Percentiles rank a stretch among this genome's conserved stretches.
Conservation (phyloP, 2,888 invertebrate species). For the Melanargia galathea region DNA sequence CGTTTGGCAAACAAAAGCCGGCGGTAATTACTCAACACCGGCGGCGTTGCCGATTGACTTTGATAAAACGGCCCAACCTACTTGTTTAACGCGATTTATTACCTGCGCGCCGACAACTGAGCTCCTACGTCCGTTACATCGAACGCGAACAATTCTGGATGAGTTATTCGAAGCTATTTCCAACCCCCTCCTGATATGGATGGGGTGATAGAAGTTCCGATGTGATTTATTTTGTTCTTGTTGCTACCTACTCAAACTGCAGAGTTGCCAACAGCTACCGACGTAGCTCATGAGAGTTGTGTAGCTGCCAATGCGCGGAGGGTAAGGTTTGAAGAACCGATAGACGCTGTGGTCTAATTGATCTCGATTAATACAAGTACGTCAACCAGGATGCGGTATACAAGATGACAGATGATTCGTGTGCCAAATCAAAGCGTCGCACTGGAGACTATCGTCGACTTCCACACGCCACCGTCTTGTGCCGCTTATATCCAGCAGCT, state of each 20-base stretch:
- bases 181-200: slow-evolving; percentile 1
- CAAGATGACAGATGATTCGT: too few species aligned
- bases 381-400: too few species aligned
- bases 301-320: too few species aligned
- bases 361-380: too few species aligned
- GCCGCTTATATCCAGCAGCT: too few species aligned
- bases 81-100: slow-evolving; percentile 81
- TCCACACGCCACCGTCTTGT: too few species aligned
- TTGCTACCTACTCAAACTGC: neutral
- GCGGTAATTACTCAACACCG: slow-evolving; percentile 72
- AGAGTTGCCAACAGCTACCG: too few species aligned
- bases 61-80: slow-evolving; percentile 81
- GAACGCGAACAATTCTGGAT: slow-evolving; percentile 48
- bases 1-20: slow-evolving; percentile 44
- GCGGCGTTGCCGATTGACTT: slow-evolving; percentile 79
- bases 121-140: slow-evolving; percentile 54
- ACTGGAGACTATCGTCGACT: too few species aligned
- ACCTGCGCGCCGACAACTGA: slow-evolving; percentile 72
- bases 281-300: too few species aligned
- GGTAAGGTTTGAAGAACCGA: too few species aligned
- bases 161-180: slow-evolving; percentile 36
- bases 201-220: slow-evolving; percentile 9
- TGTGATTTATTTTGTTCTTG: slow-evolving; percentile 4
- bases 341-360: too few species aligned
- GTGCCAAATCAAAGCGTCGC: too few species aligned